phyloP scores from a whole-genome alignment of 2,797 vertebrate species.

The Myoxocephalus aenaeus region DNA sequence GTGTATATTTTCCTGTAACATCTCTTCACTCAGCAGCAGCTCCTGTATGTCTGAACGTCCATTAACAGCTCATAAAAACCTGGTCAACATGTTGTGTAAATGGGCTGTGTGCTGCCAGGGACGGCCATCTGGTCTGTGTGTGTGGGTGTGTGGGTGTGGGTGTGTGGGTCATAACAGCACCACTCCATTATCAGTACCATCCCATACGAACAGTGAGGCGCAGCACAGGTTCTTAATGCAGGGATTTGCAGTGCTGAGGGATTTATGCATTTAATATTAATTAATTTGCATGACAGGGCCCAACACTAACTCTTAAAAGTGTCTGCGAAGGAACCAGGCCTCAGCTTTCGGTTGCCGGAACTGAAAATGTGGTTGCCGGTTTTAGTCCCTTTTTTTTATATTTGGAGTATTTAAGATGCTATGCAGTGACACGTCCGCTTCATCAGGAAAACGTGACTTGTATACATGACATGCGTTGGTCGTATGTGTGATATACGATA shows the following conservation, averaged over 20 bases:
- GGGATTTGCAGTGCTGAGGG: slow-evolving; percentile 10
- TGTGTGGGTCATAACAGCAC: slow-evolving; percentile 47
- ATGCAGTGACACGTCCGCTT: not conserved
- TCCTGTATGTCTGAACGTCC: slow-evolving; percentile 23
- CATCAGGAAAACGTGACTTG: not conserved
- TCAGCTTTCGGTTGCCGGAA: too few relatives aligned
- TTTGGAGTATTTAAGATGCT: not conserved
- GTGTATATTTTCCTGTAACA: not conserved
- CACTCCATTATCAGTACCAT: slow-evolving; percentile 45
- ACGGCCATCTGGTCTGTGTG: slow-evolving; percentile 46
- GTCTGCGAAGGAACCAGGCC: too few relatives aligned
- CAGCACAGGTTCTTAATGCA: slow-evolving; percentile 8
- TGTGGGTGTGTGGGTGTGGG: not conserved
- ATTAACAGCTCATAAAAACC: slow-evolving; percentile 71
- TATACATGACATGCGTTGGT: too few relatives aligned
- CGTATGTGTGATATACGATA: not conserved
- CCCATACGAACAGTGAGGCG: slow-evolving; percentile 9
- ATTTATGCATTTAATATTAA: slow-evolving; percentile 1
- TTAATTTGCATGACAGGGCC: not conserved
- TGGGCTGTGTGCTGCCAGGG: slow-evolving; percentile 73
- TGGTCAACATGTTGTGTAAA: slow-evolving; percentile 57
- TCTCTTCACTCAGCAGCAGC: slow-evolving; percentile 6
- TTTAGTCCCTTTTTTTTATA: too few relatives aligned
- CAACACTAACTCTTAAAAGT: not conserved
- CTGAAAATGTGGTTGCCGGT: too few relatives aligned